These are phyloP conservation scores for Pseudomyrmex cubaensis DNA, from an alignment of 1,140 invertebrate species.

Conservation along the genomic window DNA sequence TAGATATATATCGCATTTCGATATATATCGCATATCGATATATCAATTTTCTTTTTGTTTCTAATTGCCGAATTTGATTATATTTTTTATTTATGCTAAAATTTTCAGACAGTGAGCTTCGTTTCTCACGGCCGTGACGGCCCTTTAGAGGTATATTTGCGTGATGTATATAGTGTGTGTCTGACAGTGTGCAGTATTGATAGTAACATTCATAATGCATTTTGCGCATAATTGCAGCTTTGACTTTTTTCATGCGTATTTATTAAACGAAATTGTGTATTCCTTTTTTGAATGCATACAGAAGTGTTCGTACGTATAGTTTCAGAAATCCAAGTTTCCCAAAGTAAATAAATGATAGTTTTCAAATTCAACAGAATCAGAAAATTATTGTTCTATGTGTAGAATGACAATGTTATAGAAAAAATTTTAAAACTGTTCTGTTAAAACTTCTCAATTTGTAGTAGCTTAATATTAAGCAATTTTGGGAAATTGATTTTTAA, in stretches of 20 bases:
- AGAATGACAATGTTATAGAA: neutral
- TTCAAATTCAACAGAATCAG: neutral
- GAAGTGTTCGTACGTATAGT: too few species aligned
- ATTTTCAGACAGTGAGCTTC: constrained; percentile 75
- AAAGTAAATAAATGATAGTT: neutral
- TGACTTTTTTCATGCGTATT: constrained; percentile 10
- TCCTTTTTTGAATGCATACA: too few species aligned
- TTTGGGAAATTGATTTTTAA: neutral
- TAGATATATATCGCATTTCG: too few species aligned
- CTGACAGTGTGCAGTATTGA: constrained; percentile 31
- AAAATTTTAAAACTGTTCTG: neutral
- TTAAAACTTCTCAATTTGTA: neutral
- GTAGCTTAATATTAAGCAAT: neutral
- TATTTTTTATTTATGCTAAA: constrained; percentile 53
- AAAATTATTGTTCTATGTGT: constrained; percentile 4
- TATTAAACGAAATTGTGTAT: constrained; percentile 18
- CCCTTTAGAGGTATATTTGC: constrained; percentile 71
- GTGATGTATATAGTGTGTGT: constrained; percentile 36
- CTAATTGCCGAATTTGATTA: too few species aligned
- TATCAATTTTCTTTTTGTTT: too few species aligned
- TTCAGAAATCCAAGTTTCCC: too few species aligned
- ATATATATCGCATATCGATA: too few species aligned
- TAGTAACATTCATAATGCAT: neutral
- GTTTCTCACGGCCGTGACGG: constrained; percentile 68
- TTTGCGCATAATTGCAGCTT: constrained; percentile 20